phyloP scores from a whole-genome alignment of 1,140 invertebrate species.

The Pteromalus puparum region DNA sequence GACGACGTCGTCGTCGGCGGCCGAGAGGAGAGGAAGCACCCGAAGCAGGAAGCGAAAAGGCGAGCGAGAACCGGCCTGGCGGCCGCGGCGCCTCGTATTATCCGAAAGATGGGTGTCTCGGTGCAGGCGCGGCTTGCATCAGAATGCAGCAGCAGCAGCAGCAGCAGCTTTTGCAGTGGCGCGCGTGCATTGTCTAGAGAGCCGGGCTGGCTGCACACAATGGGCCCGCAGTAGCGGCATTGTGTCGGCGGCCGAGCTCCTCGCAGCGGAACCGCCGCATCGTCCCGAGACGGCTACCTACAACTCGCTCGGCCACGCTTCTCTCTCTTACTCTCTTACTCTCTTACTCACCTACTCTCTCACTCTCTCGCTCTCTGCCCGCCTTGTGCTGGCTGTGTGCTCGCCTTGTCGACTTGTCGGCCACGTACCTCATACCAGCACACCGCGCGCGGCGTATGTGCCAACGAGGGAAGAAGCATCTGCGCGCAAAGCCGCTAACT shows the following conservation, averaged over 20 bases:
- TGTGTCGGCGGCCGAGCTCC: not conserved
- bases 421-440: not conserved
- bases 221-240: not conserved
- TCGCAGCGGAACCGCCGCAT: not conserved
- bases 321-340: too few species aligned
- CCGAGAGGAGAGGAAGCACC: not conserved
- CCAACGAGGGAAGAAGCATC: conserved; percentile 62
- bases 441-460: conserved; percentile 12
- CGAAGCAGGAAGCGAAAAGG: not conserved
- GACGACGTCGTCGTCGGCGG: not conserved
- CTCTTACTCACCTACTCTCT: too few species aligned
- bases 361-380: not conserved
- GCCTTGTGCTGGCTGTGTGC: too few species aligned
- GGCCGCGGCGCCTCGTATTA: not conserved
- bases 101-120: conserved; percentile 12
- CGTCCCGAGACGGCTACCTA: not conserved
- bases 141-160: conserved; percentile 26
- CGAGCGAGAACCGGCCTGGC: not conserved
- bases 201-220: not conserved
- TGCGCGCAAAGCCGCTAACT: conserved; percentile 67
- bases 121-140: not conserved
- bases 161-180: not conserved
- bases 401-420: not conserved
- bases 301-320: not conserved
- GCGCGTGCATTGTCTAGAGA: conserved; percentile 4